phyloP scores from a whole-genome alignment of 2,888 invertebrate genomes.

The Apeira syringaria region DNA sequence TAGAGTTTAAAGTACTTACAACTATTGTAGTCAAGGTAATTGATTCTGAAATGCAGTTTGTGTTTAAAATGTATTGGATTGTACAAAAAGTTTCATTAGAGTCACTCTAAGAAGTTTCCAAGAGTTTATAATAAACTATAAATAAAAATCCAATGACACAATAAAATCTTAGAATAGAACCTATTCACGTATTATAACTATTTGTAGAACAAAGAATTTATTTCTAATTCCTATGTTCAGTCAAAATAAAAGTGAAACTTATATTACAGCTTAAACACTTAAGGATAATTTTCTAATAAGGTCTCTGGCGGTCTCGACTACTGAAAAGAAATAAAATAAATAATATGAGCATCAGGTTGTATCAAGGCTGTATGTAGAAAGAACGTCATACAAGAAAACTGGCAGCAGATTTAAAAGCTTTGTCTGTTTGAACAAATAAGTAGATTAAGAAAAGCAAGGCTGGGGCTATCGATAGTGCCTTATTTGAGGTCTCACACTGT shows the following conservation, averaged over 20 bases:
- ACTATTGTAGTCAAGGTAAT: neutral
- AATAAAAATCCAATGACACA: constrained; percentile 2
- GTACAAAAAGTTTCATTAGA: constrained; percentile 7
- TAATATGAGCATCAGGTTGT: neutral
- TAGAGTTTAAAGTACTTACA: neutral
- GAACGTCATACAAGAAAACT: too few species aligned
- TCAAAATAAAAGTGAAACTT: constrained; percentile 36
- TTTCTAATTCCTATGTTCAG: constrained; percentile 30
- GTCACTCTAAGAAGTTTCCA: too few species aligned
- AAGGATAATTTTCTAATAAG: constrained; percentile 39
- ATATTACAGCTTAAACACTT: constrained; percentile 29
- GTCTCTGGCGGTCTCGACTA: constrained; percentile 64
- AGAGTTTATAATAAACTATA: neutral
- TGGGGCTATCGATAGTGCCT: too few species aligned
- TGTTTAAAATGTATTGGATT: neutral
- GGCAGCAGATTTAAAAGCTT: too few species aligned
- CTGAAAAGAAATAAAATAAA: constrained; percentile 68
- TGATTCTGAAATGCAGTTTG: neutral
- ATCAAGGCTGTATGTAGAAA: too few species aligned
- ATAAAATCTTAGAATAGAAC: constrained; percentile 8
- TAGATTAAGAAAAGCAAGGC: too few species aligned
- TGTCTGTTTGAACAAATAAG: too few species aligned
- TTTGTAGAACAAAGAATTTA: constrained; percentile 15
- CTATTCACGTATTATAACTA: constrained; percentile 3
- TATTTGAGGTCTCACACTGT: too few species aligned